These are phyloP conservation scores for Vipera ursinii DNA, from an alignment of 2,797 vertebrate species.

Conservation along the genomic window DNA sequence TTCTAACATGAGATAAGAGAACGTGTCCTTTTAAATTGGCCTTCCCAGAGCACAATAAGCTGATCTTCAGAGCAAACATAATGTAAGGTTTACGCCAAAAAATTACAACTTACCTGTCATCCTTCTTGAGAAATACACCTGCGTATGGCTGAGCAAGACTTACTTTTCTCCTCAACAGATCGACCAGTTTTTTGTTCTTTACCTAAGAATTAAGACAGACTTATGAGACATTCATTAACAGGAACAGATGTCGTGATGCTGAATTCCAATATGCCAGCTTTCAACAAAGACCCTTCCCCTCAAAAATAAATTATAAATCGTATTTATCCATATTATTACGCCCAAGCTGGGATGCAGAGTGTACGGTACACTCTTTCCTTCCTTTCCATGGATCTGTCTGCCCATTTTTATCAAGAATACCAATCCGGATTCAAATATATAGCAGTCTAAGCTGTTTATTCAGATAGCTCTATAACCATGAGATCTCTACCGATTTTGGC, in stretches of 20 bases:
- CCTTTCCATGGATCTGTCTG: background rate
- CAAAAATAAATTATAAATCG: background rate
- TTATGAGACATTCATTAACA: background rate
- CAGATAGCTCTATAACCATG: background rate
- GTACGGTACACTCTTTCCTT: background rate
- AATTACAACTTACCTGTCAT: constrained; percentile 81
- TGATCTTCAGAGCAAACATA: background rate
- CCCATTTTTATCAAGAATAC: background rate
- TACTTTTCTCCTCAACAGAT: constrained; percentile 91
- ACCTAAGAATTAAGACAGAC: constrained; percentile 75
- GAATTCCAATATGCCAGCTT: too few species aligned
- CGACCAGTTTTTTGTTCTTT: constrained; percentile 90
- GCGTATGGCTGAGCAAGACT: constrained; percentile 94
- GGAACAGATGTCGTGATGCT: background rate
- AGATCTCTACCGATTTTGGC: background rate
- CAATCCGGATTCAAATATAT: background rate
- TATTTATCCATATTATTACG: background rate
- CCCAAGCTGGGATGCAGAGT: background rate
- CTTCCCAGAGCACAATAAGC: background rate
- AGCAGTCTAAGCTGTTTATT: background rate
- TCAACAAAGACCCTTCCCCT: background rate
- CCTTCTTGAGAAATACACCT: constrained; percentile 92
- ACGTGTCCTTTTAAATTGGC: too few species aligned
- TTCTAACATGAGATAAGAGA: background rate
- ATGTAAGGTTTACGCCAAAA: background rate